phyloP scores from a whole-genome alignment of 2,113 vertebrate genomes.

The Sorex araneus region DNA sequence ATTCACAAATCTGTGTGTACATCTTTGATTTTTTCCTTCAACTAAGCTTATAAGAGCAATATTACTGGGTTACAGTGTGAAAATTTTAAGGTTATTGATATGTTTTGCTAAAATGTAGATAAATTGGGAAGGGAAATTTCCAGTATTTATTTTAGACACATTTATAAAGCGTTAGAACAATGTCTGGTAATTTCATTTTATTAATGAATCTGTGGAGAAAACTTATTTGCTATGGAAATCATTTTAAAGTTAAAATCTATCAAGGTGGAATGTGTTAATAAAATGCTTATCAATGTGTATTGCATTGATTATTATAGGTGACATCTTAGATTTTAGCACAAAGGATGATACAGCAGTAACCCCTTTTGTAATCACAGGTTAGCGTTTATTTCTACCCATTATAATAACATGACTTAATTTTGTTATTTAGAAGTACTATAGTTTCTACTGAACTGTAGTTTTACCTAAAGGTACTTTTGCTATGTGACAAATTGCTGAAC shows the following conservation, averaged over 20 bases:
- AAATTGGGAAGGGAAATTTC: conserved; percentile 44
- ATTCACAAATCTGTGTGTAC: conserved; percentile 49
- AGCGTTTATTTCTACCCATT: conserved; percentile 5
- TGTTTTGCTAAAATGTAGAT: conserved; percentile 51
- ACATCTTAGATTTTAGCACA: conserved; percentile 34
- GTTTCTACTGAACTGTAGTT: neutral
- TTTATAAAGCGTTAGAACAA: conserved; percentile 66
- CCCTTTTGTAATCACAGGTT: conserved; percentile 38
- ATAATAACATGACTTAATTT: conserved; percentile 21
- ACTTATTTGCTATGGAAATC: conserved; percentile 53
- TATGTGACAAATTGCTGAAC: conserved; percentile 30
- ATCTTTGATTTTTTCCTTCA: conserved; percentile 50
- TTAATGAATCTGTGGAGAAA: conserved; percentile 27
- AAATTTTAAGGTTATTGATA: conserved; percentile 63
- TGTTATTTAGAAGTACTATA: conserved; percentile 56
- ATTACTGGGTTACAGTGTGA: conserved; percentile 46
- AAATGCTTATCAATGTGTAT: conserved; percentile 34
- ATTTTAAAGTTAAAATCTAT: conserved; percentile 60
- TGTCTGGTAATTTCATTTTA: conserved; percentile 39
- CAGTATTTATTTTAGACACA: conserved; percentile 49
- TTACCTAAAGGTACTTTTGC: conserved; percentile 37
- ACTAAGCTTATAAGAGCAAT: conserved; percentile 29
- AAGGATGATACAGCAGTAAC: neutral
- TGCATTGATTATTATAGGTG: conserved; percentile 33
- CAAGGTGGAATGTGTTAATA: conserved; percentile 41